Evolutionary conservation across 2,113 vertebrate species (phyloP).

Genomic region (Silurus glanis): DNA sequence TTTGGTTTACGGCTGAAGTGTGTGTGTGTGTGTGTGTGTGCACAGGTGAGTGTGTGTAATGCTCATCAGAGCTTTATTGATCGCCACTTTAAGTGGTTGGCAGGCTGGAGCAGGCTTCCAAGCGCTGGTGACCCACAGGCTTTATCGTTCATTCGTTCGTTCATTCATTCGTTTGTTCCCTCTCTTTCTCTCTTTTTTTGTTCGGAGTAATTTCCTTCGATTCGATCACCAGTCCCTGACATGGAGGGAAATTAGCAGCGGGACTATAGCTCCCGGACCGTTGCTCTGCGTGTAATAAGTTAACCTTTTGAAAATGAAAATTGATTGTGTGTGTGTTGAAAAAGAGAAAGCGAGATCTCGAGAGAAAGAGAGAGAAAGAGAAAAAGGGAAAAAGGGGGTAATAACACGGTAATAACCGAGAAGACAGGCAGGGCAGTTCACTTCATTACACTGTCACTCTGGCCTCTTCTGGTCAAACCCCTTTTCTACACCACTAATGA

Average conservation of each 20-base stretch:
- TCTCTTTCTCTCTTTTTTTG: neutral
- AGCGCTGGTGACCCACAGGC: conserved; percentile 25
- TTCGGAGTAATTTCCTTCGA: conserved; percentile 47
- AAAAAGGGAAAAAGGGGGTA: neutral
- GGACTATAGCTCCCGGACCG: conserved; percentile 16
- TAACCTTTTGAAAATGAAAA: conserved; percentile 53
- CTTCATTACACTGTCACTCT: conserved; percentile 53
- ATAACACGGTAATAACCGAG: conserved; percentile 37
- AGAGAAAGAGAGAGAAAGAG: neutral
- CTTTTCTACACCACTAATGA: conserved; percentile 53
- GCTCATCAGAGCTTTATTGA: conserved; percentile 40
- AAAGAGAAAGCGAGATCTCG: neutral
- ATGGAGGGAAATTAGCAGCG: conserved; percentile 36
- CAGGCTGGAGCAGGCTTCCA: conserved; percentile 31
- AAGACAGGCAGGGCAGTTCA: conserved; percentile 23
- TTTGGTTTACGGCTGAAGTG: neutral
- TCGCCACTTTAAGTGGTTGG: conserved; percentile 24
- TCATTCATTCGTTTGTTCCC: neutral
- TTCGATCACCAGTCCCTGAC: conserved; percentile 33
- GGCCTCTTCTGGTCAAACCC: conserved; percentile 1
- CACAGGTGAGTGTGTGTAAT: conserved; percentile 27
- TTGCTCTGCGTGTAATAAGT: conserved; percentile 41
- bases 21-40: neutral
- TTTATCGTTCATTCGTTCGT: neutral
- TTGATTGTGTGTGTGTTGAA: conserved; percentile 22